Base-by-base conservation (phyloP, 2,797 vertebrate genomes). In the Luscinia luscinia region DNA sequence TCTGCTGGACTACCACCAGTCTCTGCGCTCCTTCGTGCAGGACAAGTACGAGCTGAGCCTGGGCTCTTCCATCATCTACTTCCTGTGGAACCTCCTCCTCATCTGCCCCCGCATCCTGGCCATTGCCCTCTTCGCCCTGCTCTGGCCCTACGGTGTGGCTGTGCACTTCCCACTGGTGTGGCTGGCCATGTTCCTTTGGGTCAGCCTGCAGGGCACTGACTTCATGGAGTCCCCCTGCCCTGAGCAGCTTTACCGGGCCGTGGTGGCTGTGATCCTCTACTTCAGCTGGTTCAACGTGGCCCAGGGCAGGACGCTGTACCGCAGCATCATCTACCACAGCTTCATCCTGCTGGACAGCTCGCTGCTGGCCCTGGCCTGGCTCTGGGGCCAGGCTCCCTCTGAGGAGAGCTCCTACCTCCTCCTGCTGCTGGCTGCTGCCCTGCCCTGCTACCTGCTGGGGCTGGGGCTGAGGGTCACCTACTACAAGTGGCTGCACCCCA, bases 201-300 rank as follows among this genome's bases (percentile, higher is more conserved):
- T 97, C 13, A 98, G 97, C 92, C 91, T 95, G 22, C 99, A 99
- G 97, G 91, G 90, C 75, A 99, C 99, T 0, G 51, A 97, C 90
- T 99, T 99, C 77, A 99, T 99, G 99, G 98, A 98, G n/a, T 98
- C 97, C 0, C 8, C 41, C 0, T 46, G 66, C 1, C 98, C 98
- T 0, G 99, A 99, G 96, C 97, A 98, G 97, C 98, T 99, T 15
- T 99, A 99, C 97, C 98, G 98, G n/a, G 98, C 97, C 70, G 92
- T 98, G 0, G 98, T 99, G 34, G 99, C 98, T 0, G 96, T 98
- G 61, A 98, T 99, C 79, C 99, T 99, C 95, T 99, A 99, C 96
- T 99, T 99, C 98, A 99, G 98, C 97, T 99, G 99, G 99, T 99
- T 99, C 90, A 99, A 98, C 0, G 98, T 99, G 70, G 96, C 98